Percentiles rank a stretch among this genome's conserved stretches.
phyloP scores from a whole-genome alignment of 2,888 invertebrate genomes.

The Watsonalla cultraria region DNA sequence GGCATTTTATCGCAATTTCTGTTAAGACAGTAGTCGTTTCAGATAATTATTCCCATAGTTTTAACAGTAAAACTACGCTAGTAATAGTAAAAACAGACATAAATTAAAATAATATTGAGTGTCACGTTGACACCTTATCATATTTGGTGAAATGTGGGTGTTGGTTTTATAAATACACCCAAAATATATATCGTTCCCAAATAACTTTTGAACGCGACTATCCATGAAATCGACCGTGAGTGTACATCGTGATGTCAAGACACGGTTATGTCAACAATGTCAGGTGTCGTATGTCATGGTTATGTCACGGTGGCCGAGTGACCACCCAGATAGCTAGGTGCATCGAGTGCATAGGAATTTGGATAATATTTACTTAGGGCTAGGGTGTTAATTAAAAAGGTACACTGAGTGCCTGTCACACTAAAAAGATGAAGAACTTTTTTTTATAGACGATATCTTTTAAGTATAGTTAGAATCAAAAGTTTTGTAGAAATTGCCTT shows the following conservation, averaged over 20 bases:
- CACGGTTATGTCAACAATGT: constrained; percentile 32
- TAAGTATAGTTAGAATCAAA: too few species aligned
- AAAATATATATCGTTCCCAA: not conserved
- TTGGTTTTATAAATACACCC: not conserved
- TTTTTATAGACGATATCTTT: too few species aligned
- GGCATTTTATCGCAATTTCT: too few species aligned
- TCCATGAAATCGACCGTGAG: constrained; percentile 12
- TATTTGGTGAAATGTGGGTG: too few species aligned
- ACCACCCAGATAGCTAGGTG: constrained; percentile 32
- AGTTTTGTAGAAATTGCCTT: too few species aligned
- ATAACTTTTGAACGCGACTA: not conserved
- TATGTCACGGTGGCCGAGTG: constrained; percentile 20
- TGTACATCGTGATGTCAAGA: constrained; percentile 29
- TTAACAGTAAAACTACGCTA: too few species aligned
- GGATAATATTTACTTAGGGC: not conserved
- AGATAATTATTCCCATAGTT: too few species aligned
- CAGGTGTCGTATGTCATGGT: constrained; percentile 31
- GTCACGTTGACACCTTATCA: too few species aligned
- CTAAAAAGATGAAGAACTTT: too few species aligned
- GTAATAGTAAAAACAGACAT: not conserved
- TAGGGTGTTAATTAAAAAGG: not conserved
- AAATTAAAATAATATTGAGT: not conserved
- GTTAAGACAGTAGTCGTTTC: too few species aligned
- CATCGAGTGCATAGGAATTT: constrained; percentile 2
- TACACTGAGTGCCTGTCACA: too few species aligned